Evolutionary conservation across 2,888 invertebrate genomes (phyloP), one percentile per base, ranked within the genome.

Genomic region (Nyleta sp.): DNA sequence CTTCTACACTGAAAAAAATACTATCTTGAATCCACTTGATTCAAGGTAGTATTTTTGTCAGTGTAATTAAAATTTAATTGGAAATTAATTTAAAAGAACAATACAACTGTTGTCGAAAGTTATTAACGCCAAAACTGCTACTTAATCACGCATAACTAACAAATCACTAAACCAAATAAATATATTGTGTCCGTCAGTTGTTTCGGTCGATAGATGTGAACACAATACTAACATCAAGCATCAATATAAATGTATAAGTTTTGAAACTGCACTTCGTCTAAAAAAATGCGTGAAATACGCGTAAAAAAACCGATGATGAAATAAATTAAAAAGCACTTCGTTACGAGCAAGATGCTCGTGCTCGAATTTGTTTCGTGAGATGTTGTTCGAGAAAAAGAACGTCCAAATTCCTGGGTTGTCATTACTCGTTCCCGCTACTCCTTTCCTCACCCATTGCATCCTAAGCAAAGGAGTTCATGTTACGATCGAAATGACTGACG

Each of bases 401-500:
- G 82, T 68, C 81, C 82, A 81, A 87, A 87, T 87, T 85, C 86
- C 83, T 80, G 62, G 73, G 77, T 80, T 80, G 80, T 83, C 84
- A 85, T 80, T 78, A 68, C 74, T 60, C 80, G 24, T 59, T 78
- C 70, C 71, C 67, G 72, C 72, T 70, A 76, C 64, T 76, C 76
- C 70, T 76, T 76, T 76, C 70, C 62, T 76, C 76, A 48, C 70
- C 68, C 64, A 59, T 76, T 64, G 74, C 72, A 78, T 73, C 74
- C 73, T 72, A 76, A 82, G 81, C 79, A 74, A 74, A 78, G 81
- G 81, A 84, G 83, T 84, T 82, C 81, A 83, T 86, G 86, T 88
- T 86, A 84, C 86, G 85, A 86, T 85, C 85, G 85, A 83, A 84
- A 85, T 87, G 88, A 89, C 86, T 88, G 89, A 89, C 88, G 84